Evolutionary conservation across 2,113 vertebrate species (phyloP), one percentile per base, ranked within the genome.

Genomic region (Rhabdornis inornatus): DNA sequence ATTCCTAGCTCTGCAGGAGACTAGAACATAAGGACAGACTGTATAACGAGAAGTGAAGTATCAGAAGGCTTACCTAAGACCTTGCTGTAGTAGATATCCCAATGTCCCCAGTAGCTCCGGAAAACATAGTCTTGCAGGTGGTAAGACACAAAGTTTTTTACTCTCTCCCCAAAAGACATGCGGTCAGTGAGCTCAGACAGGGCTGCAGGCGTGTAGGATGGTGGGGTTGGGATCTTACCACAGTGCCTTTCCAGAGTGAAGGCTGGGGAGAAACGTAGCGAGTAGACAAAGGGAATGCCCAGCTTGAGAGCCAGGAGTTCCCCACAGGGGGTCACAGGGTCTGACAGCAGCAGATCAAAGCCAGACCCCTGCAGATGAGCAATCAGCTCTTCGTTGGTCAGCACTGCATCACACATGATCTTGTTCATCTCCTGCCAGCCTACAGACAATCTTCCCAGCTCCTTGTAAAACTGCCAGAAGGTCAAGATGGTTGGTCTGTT

Each of bases 171-270:
- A 23, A 98, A 98, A 42, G 96, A 94, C 98, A 98, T 97, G 55
- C 17, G 81, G 93, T 98, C 98, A 1, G 97, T 97, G 92, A 98
- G 97, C 79, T 98, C 98, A 3, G 98, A 98, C n/a, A 98, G 78
- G 31, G 78, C 57, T 50, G 97, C 97, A 0, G 98, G 98, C 0
- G 82, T 78, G 8, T 98, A 98, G 40, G 98, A 98, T 1, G 88
- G 89, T 5, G 97, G 97, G 23, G 98, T 83, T 10, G 98, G 98
- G 16, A 98, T 90, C 94, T 98, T 97, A 44, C 97, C 98, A 0
- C 98, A 98, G 45, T 98, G 95, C 70, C 98, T 97, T 81, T 98
- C 98, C 49, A 98, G 42, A 2, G 97, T 96, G 47, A 93, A 98
- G 53, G 97, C 98, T 3, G 98, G 98, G 40, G 98, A 96, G 94